A percentile compares a stretch with the other conserved stretches of the same genome.
phyloP scores from a whole-genome alignment of 2,888 invertebrate species.

The Callinectes sapidus region DNA sequence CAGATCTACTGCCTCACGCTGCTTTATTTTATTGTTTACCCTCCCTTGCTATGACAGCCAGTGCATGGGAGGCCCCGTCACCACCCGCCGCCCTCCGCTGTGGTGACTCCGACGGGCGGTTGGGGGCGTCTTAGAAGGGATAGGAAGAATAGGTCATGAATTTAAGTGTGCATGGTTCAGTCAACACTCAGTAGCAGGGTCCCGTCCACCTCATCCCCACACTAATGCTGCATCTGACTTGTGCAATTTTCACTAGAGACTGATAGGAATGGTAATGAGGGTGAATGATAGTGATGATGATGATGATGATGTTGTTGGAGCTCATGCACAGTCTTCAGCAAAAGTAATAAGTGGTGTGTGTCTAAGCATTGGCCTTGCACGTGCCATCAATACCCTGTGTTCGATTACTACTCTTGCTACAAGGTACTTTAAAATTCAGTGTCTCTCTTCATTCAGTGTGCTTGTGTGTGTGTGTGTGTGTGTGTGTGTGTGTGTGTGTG shows the following conservation, averaged over 20 bases:
- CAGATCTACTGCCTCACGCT: not conserved
- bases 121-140: not conserved
- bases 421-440: not conserved
- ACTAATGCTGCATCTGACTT: not conserved
- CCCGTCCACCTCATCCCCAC: not conserved
- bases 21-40: not conserved
- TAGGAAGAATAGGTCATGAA: not conserved
- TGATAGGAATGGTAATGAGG: not conserved
- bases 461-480: slow-evolving; percentile 8
- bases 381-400: not conserved
- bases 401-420: not conserved
- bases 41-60: not conserved
- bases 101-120: not conserved
- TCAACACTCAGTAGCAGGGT: not conserved
- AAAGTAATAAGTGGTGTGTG: not conserved
- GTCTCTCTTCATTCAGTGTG: not conserved
- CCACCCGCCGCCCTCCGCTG: not conserved
- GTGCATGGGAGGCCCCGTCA: not conserved
- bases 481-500: slow-evolving; percentile 22
- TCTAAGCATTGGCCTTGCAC: not conserved
- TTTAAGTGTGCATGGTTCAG: not conserved
- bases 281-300: not conserved
- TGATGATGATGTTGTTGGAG: not conserved
- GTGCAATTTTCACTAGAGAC: not conserved
- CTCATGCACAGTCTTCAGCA: not conserved